Conservation (phyloP, 2,888 invertebrate species). For the Tromatobia lineatoria region DNA sequence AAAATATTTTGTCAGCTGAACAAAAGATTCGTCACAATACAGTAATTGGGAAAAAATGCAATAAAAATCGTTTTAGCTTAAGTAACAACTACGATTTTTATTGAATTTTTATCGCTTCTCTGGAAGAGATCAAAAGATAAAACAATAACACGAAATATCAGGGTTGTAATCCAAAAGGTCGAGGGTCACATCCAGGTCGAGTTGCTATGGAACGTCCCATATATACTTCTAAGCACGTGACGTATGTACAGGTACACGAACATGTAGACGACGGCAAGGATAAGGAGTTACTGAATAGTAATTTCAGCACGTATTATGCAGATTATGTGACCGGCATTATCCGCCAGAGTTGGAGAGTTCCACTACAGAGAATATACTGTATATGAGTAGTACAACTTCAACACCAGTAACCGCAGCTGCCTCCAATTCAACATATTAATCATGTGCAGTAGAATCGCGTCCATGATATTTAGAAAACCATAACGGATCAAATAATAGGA, state of each 20-base stretch:
- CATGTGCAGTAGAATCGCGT: not conserved
- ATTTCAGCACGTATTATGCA: conserved; percentile 67
- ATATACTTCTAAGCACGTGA: conserved; percentile 3
- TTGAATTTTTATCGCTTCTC: no score
- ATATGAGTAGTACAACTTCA: not conserved
- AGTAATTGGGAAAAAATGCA: no score
- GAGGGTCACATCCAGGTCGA: no score
- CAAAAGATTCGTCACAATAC: no score
- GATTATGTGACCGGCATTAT: conserved; percentile 59
- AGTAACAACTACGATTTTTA: no score
- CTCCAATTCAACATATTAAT: conserved; percentile 28
- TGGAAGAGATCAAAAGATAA: no score
- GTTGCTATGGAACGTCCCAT: no score
- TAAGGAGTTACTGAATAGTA: conserved; percentile 60
- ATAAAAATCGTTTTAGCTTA: no score
- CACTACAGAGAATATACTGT: conserved; percentile 3
- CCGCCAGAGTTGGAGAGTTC: conserved; percentile 20
- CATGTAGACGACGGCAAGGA: not conserved
- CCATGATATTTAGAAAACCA: conserved; percentile 16
- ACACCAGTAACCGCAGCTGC: not conserved
- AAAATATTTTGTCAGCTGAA: no score
- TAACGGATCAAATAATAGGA: conserved; percentile 18
- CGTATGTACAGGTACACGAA: conserved; percentile 11
- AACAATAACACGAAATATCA: no score
- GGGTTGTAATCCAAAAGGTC: no score